A percentile compares a stretch with the other conserved stretches of the same genome.
These are phyloP conservation scores for Synaphobranchus kaupii DNA, from an alignment of 2,797 vertebrate species.

Conservation along the genomic window DNA sequence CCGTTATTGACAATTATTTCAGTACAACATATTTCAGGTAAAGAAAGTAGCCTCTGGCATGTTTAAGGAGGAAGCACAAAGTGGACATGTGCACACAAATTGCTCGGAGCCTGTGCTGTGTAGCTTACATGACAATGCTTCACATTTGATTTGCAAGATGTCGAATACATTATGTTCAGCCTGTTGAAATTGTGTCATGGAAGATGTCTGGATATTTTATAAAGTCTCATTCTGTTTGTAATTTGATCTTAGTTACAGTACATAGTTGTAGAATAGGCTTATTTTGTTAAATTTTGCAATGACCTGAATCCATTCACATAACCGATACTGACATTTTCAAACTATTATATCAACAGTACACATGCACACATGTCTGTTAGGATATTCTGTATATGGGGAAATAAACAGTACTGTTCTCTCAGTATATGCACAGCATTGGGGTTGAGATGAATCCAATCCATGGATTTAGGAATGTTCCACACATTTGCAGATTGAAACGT, in stretches of 20 bases:
- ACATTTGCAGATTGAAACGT: neutral
- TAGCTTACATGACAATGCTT: neutral
- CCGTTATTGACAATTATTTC: conserved; percentile 9
- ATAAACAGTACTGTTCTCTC: neutral
- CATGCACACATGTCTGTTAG: neutral
- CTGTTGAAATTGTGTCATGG: conserved; percentile 8
- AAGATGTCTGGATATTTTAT: neutral
- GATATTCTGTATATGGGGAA: neutral
- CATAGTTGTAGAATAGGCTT: neutral
- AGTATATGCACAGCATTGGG: neutral
- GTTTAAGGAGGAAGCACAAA: neutral
- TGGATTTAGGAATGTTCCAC: neutral
- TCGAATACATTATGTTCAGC: conserved; percentile 10
- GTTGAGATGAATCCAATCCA: neutral
- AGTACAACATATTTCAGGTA: conserved; percentile 7
- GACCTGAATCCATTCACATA: neutral
- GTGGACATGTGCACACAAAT: neutral
- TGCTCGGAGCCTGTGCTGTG: conserved; percentile 1
- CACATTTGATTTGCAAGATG: conserved; percentile 25
- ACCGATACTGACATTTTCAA: neutral
- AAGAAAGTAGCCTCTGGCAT: conserved; percentile 3
- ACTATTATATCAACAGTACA: neutral
- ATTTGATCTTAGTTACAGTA: neutral
- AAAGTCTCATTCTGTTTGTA: neutral
- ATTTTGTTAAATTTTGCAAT: neutral